These are phyloP conservation scores for Lucilia sericata DNA, from an alignment of 1,140 invertebrate species.

Conservation along the genomic window DNA sequence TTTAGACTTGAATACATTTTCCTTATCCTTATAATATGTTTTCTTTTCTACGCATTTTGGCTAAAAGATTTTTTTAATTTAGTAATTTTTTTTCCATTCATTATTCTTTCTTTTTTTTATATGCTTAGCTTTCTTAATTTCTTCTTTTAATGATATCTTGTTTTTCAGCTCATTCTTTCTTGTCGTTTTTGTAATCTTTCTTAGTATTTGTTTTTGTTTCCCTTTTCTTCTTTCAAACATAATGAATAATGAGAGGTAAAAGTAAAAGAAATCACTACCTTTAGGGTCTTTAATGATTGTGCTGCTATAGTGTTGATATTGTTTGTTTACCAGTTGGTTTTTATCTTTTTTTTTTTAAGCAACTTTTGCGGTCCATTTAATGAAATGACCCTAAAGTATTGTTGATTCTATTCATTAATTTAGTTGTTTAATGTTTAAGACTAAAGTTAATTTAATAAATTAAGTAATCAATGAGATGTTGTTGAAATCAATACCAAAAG, in stretches of 20 bases:
- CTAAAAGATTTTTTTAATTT: not conserved
- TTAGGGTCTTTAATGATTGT: not conserved
- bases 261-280: not conserved
- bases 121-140: not conserved
- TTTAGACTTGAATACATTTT: not conserved
- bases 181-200: not conserved
- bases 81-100: not conserved
- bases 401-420: not conserved
- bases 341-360: not conserved
- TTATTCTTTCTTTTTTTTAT: not conserved
- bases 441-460: conserved; percentile 4
- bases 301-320: not conserved
- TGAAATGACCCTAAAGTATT: conserved; percentile 4
- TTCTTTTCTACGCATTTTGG: not conserved
- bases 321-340: not conserved
- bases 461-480: not conserved
- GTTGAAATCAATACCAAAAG: too few relatives aligned
- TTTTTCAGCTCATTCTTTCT: not conserved
- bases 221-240: not conserved
- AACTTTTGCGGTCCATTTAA: not conserved
- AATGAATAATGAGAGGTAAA: not conserved
- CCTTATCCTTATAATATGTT: too few relatives aligned
- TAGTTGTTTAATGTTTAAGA: not conserved
- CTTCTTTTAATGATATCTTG: not conserved
- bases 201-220: not conserved